Evolutionary conservation across 2,113 vertebrate genomes (phyloP).

Genomic region (Girardinichthys multiradiatus): DNA sequence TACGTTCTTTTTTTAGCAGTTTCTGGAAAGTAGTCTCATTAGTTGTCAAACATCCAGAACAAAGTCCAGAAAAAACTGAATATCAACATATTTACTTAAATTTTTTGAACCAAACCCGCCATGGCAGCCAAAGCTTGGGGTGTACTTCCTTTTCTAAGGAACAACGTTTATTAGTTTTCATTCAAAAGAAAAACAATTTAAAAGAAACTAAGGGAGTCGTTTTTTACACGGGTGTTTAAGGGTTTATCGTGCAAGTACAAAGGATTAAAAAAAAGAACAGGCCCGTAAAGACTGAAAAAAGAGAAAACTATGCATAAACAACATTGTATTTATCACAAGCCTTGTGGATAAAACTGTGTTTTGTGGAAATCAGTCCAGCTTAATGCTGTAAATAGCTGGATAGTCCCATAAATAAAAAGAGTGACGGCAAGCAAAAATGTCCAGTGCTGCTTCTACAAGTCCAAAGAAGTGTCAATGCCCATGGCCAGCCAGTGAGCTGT

Average conservation of each 20-base stretch:
- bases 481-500: constrained; percentile 60
- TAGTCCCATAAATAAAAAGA: not conserved
- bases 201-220: too few relatives aligned
- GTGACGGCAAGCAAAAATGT: not conserved
- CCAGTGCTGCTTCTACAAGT: not conserved
- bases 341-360: constrained; percentile 85
- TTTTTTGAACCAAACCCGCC: too few relatives aligned
- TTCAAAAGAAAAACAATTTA: too few relatives aligned
- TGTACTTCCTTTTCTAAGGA: too few relatives aligned
- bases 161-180: too few relatives aligned
- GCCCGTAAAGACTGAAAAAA: constrained; percentile 13
- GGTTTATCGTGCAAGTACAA: not conserved
- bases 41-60: too few relatives aligned
- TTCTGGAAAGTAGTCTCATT: too few relatives aligned
- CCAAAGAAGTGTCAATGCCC: not conserved
- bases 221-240: too few relatives aligned
- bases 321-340: constrained; percentile 85
- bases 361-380: constrained; percentile 82
- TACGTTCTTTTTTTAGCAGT: too few relatives aligned
- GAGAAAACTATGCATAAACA: constrained; percentile 76
- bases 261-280: constrained; percentile 49
- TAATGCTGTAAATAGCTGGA: constrained; percentile 84
- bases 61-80: too few relatives aligned
- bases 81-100: too few relatives aligned
- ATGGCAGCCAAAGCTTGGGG: too few relatives aligned